Evolutionary conservation across 2,797 vertebrate genomes (phyloP), one percentile per base, ranked within the genome.

Genomic region (Sebastes itinus): DNA sequence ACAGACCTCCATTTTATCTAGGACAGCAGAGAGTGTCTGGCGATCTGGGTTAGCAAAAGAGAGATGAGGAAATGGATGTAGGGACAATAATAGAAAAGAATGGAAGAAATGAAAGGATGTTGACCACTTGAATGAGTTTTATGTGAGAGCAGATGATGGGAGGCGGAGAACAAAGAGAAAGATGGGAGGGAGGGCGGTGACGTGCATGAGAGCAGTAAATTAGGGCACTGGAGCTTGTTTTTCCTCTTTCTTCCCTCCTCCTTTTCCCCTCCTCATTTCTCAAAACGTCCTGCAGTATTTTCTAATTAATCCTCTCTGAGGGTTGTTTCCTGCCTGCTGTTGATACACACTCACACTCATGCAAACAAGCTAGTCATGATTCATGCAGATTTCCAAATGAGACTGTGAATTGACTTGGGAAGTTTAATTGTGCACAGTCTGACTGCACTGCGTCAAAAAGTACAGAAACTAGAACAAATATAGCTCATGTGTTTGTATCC

Each of bases 191-290:
- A 78, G 76, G 54, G 66, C 6, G 22, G 25, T 82, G 90, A 87
- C 35, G 73, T 87, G 64, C 74, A 90, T 84, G 86, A 91, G 90
- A 92, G 86, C 80, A 82, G 78, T 82, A 83, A 92, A 93, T 88
- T 87, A 72, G 88, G 92, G 88, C 89, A 92, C 85, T 88, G 84
- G 89, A 89, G 81, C 86, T 90, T 80, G 20, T 85, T 87, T 82
- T 79, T 67, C 22, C 25, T 52, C 49, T 56, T 27, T 72, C 46
- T 63, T 63, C 20, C 58, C 49, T 14, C 66, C 55, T 75, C 11
- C 42, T 71, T 33, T 56, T 75, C 46, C 60, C n/a, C 69, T 42
- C 54, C 25, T 81, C 12, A 7, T 89, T 80, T 87, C 80, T 87
- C 83, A 78, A 73, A 89, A 68, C 23, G 35, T 84, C 85, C 83